Conservation (phyloP, 2,888 invertebrate genomes). For the Cyclophora albipunctata region DNA sequence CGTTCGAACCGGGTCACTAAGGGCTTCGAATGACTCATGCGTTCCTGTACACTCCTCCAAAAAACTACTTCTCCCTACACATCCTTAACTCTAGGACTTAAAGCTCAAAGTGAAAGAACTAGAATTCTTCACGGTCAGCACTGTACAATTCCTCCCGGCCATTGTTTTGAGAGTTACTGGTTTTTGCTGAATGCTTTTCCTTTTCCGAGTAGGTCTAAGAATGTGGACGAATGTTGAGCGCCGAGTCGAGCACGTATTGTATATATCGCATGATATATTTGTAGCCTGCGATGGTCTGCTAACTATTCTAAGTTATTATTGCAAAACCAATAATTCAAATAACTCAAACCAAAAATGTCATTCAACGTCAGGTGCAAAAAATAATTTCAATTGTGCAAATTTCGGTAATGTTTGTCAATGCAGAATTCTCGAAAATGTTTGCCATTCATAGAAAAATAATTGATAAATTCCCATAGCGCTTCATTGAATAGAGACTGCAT, state of each 20-base stretch:
- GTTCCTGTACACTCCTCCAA: constrained; percentile 1
- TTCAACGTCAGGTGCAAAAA: constrained; percentile 18
- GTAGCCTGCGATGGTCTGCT: too few species aligned
- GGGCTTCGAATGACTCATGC: constrained; percentile 32
- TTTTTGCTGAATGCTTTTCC: constrained; percentile 5
- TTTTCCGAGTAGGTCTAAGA: constrained; percentile 8
- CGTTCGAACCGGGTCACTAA: constrained; percentile 61
- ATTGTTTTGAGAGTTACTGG: constrained; percentile 10
- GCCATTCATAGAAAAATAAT: constrained; percentile 29
- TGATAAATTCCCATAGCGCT: constrained; percentile 22
- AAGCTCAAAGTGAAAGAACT: neutral
- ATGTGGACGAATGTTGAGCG: neutral
- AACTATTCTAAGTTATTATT: too few species aligned
- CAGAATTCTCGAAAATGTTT: constrained; percentile 28
- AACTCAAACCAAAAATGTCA: neutral
- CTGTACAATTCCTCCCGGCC: constrained; percentile 2
- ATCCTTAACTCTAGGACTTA: constrained; percentile 6
- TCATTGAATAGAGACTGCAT: constrained; percentile 23
- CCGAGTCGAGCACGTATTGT: too few species aligned
- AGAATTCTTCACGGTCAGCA: neutral
- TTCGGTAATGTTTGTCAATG: constrained; percentile 24
- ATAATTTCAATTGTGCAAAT: constrained; percentile 39
- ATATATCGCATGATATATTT: too few species aligned
- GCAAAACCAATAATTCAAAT: too few species aligned
- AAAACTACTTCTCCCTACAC: neutral